Evolutionary conservation across 1,140 invertebrate genomes (phyloP), one percentile per base, ranked within the genome.

Genomic region (Odontomachus brunneus): DNA sequence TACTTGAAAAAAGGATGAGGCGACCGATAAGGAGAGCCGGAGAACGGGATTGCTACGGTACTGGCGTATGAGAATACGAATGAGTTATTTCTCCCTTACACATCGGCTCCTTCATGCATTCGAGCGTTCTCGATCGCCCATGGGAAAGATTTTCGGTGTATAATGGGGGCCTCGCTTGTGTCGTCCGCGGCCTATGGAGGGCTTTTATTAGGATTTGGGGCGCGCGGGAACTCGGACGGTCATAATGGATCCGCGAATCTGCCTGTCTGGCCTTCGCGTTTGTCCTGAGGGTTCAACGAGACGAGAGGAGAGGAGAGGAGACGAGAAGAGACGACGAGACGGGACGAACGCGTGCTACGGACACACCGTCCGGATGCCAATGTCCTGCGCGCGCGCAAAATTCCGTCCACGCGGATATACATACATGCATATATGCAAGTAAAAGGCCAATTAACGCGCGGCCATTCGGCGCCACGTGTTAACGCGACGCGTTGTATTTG

Each of bases 121-220:
- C 82, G 38, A 33, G 29, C 29, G 29, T 82, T 67, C 88, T 85
- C 84, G 80, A 88, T 87, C 76, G 76, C 76, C 83, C 78, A 90
- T 88, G 88, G 88, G 84, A 88, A 90, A 89, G 86, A 90, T 89
- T 88, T 88, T 88, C 84, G 74, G 62, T 78, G 75, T 59, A 89
- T 88, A 85, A 89, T 86, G 83, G 82, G 82, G 57, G 38, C 75
- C 74, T 53, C 59, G 55, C 33, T 80, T 67, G 67, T 75, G 76
- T 89, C 84, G 66, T 89, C 59, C 69, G 75, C 15, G 48, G 33
- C 26, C 38, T 29, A 49, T 17, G 49, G 49, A 62, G 85, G 55
- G 82, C 63, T 89, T 90, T 90, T 88, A 89, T 89, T 89, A 85
- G 67, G 83, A 87, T 89, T 89, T 85, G 67, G 83, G 87, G 84